Evolutionary conservation across 2,113 vertebrate genomes (phyloP).

Genomic region (Hydropotes inermis): DNA sequence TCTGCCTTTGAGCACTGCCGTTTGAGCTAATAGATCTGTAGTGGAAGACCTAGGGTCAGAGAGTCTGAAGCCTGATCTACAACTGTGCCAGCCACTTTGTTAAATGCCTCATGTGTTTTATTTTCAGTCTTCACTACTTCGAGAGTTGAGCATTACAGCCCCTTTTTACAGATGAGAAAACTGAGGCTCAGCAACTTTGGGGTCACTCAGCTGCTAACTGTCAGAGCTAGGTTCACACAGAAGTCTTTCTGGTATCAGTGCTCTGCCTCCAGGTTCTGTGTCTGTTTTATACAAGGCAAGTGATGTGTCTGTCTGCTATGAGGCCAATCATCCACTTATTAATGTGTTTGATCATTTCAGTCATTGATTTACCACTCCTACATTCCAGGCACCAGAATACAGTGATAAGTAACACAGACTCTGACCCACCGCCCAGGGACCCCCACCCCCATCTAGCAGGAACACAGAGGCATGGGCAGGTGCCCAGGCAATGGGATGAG

Average conservation of each 20-base stretch:
- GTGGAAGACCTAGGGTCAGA: neutral
- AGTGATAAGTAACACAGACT: neutral
- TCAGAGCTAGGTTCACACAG: neutral
- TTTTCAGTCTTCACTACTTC: neutral
- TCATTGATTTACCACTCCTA: neutral
- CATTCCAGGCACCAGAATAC: neutral
- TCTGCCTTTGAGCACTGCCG: neutral
- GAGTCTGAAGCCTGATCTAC: neutral
- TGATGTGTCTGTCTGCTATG: neutral
- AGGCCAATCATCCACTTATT: neutral
- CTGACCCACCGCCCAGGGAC: neutral
- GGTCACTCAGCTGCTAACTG: neutral
- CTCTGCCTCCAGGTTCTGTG: neutral
- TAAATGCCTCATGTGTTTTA: neutral
- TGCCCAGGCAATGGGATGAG: neutral
- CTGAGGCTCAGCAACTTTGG: neutral
- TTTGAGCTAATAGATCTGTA: rapidly evolving
- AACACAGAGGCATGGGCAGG: neutral
- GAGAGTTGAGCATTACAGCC: neutral
- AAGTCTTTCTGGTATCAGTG: neutral
- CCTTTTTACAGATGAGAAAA: neutral
- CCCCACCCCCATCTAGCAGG: neutral
- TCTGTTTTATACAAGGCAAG: neutral
- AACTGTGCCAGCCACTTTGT: neutral
- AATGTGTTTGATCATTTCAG: rapidly evolving